Conservation (phyloP, 2,888 invertebrate species). For the Dusona sp. region DNA sequence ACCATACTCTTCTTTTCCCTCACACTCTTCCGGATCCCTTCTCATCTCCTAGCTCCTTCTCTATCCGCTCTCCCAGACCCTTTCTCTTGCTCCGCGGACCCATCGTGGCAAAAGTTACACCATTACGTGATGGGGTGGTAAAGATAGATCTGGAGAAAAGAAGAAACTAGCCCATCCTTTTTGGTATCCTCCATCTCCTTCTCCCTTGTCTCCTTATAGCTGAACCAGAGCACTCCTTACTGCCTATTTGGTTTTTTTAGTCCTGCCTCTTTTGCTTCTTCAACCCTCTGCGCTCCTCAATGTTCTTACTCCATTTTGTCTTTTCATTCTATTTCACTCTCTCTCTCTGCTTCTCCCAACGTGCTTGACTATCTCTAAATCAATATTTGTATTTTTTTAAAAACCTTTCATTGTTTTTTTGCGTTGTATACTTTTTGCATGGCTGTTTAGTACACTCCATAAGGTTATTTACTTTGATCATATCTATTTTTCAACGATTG, state of each 20-base stretch:
- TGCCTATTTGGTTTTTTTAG: constrained; percentile 1
- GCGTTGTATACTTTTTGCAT: too few relatives aligned
- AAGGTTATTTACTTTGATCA: not conserved
- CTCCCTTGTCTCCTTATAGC: constrained; percentile 42
- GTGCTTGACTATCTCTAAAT: constrained; percentile 45
- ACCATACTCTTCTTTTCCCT: not conserved
- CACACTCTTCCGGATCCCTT: constrained; percentile 49
- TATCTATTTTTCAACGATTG: not conserved
- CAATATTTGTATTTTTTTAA: constrained; percentile 49
- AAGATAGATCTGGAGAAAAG: constrained; percentile 70
- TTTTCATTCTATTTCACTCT: not conserved
- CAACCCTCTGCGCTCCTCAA: not conserved
- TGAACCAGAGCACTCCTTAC: constrained; percentile 64
- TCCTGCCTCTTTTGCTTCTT: constrained; percentile 11
- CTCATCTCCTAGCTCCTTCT: constrained; percentile 50
- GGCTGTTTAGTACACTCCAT: not conserved
- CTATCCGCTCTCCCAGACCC: constrained; percentile 26
- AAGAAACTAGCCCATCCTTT: constrained; percentile 60
- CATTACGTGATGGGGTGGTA: constrained; percentile 81
- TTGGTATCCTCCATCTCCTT: constrained; percentile 22
- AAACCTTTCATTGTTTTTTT: too few relatives aligned
- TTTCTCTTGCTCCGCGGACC: constrained; percentile 34
- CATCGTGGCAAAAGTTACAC: constrained; percentile 80
- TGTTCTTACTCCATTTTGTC: not conserved
- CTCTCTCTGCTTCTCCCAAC: constrained; percentile 24